These are phyloP conservation scores for Sarcophaga carnaria DNA, from an alignment of 2,888 invertebrate genomes.

Conservation along the genomic window DNA sequence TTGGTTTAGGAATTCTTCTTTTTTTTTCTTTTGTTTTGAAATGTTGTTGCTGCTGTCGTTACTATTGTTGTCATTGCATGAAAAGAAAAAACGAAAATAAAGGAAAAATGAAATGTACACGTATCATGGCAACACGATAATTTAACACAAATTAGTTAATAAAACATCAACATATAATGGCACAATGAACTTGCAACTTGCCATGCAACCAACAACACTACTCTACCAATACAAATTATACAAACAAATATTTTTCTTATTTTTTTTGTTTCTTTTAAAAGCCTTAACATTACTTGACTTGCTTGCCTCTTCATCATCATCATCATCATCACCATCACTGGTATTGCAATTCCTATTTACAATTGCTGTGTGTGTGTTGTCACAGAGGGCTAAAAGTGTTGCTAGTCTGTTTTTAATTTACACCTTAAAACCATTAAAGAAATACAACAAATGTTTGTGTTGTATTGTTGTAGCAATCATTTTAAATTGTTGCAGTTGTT, in stretches of 20 bases:
- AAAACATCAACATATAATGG: conserved; percentile 48
- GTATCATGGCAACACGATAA: conserved; percentile 37
- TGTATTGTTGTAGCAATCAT: conserved; percentile 38
- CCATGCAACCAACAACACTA: not conserved
- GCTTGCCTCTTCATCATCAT: no score
- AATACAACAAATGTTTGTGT: conserved; percentile 22
- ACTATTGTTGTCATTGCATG: no score
- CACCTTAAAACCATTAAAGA: conserved; percentile 52
- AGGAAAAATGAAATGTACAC: conserved; percentile 28
- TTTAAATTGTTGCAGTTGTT: conserved; percentile 45
- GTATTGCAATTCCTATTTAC: not conserved
- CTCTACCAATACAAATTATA: no score
- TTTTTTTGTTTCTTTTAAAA: not conserved
- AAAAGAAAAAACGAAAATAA: not conserved
- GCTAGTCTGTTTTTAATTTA: conserved; percentile 57
- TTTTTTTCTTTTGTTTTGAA: not conserved
- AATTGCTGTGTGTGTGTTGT: not conserved
- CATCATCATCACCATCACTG: no score
- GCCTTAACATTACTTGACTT: not conserved
- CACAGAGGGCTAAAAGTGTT: conserved; percentile 9
- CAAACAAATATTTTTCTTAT: not conserved
- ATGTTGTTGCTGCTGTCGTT: no score
- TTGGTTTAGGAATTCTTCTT: not conserved
- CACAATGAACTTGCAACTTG: not conserved
- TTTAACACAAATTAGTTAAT: conserved; percentile 62